Conservation (phyloP, 2,113 vertebrate species). For the Peromyscus californicus region DNA sequence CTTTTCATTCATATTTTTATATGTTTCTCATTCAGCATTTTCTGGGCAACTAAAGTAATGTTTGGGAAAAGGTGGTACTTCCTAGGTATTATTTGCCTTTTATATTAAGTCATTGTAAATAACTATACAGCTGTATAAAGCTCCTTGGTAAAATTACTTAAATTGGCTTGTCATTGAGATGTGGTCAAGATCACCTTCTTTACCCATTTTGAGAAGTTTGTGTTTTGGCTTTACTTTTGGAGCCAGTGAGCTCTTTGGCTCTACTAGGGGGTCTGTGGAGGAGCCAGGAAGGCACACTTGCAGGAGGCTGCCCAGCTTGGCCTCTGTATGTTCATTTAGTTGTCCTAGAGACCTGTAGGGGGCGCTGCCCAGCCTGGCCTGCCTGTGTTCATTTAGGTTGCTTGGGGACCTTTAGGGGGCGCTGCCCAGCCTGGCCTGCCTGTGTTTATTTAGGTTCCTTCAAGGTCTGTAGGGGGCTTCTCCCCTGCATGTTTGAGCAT, state of each 20-base stretch:
- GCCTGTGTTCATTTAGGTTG: too few relatives aligned
- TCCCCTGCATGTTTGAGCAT: slow-evolving; percentile 97
- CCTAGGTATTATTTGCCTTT: not conserved
- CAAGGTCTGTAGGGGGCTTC: slow-evolving; percentile 76
- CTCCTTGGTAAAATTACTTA: not conserved
- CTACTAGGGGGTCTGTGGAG: not conserved
- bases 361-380: not conserved
- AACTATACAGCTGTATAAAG: fast-evolving
- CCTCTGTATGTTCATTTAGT: too few relatives aligned
- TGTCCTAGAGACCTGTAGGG: not conserved
- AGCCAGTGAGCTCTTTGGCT: too few relatives aligned
- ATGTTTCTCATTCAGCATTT: not conserved
- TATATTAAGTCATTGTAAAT: not conserved
- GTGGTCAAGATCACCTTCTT: not conserved
- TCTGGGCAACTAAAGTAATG: not conserved
- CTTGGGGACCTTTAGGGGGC: not conserved
- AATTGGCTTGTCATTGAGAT: not conserved
- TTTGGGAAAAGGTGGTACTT: too few relatives aligned
- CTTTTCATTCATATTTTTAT: not conserved
- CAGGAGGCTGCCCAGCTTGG: not conserved
- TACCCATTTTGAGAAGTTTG: not conserved
- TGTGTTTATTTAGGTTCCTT: not conserved
- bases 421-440: not conserved
- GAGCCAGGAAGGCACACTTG: fast-evolving
- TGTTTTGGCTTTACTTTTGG: not conserved